phyloP scores from a whole-genome alignment of 2,113 vertebrate genomes.

The Peromyscus polionotus region DNA sequence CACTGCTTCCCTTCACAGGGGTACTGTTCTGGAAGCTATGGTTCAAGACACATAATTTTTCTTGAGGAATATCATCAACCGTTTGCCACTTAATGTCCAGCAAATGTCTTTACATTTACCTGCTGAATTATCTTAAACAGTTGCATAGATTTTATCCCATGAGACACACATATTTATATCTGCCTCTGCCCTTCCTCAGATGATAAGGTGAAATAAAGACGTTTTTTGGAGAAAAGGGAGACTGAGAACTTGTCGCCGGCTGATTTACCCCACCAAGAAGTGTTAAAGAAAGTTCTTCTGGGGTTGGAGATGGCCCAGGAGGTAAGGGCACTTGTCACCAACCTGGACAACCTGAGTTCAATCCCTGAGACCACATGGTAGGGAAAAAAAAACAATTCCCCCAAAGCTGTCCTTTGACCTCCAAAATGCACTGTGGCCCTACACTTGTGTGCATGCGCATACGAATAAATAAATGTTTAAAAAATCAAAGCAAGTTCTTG shows the following conservation, averaged over 20 bases:
- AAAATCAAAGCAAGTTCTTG: neutral
- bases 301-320: neutral
- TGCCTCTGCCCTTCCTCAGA: neutral
- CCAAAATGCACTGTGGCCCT: neutral
- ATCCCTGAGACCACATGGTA: neutral
- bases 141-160: neutral
- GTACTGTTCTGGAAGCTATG: no score
- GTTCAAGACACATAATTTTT: neutral
- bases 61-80: neutral
- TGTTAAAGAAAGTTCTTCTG: neutral
- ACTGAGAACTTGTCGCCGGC: neutral
- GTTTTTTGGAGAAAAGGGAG: slow-evolving; percentile 33
- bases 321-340: neutral
- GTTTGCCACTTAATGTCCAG: slow-evolving; percentile 15
- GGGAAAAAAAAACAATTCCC: neutral
- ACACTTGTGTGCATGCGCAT: neutral
- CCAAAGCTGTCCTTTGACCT: neutral
- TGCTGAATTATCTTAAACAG: slow-evolving; percentile 24
- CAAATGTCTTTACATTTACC: slow-evolving; percentile 19
- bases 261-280: neutral
- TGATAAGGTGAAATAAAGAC: neutral
- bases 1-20: neutral
- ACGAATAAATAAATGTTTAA: neutral
- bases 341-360: neutral
- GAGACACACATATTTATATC: neutral